A percentile compares a stretch with the other conserved stretches of the same genome.
phyloP scores from a whole-genome alignment of 1,140 invertebrate genomes.

The Drosophila grimshawi region DNA sequence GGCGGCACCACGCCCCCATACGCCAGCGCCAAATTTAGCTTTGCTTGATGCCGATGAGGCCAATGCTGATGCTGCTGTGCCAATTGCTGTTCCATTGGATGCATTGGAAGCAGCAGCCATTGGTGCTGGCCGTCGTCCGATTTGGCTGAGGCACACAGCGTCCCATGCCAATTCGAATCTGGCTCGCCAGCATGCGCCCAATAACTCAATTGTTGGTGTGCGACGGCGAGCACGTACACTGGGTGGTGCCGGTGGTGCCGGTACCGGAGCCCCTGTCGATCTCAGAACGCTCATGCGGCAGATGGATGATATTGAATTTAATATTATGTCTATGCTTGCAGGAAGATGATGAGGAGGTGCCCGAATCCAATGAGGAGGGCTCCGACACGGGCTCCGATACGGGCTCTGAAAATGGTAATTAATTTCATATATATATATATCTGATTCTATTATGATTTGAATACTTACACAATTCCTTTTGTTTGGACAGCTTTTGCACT shows the following conservation, averaged over 20 bases:
- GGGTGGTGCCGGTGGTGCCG: constrained; percentile 41
- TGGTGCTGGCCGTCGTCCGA: constrained; percentile 35
- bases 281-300: constrained; percentile 69
- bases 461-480: too few species aligned
- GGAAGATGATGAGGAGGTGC: constrained; percentile 84
- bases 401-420: constrained; percentile 70
- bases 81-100: constrained; percentile 13
- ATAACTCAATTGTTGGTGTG: constrained; percentile 79
- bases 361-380: constrained; percentile 80
- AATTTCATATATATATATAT: background rate
- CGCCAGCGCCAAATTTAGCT: constrained; percentile 36
- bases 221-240: constrained; percentile 77
- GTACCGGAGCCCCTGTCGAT: constrained; percentile 56
- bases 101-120: constrained; percentile 14
- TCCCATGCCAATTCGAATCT: constrained; percentile 63
- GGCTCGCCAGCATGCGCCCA: constrained; percentile 71
- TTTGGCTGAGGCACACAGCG: constrained; percentile 46
- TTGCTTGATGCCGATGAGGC: constrained; percentile 18
- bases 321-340: constrained; percentile 83
- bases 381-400: constrained; percentile 78
- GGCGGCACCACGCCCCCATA: constrained; percentile 34
- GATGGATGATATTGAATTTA: constrained; percentile 78
- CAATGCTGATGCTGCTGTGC: constrained; percentile 13
- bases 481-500: constrained; percentile 53
- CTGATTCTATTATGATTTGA: background rate